These are phyloP conservation scores for Vulpes ferrilata DNA, from an alignment of 2,113 vertebrate genomes.

Conservation along the genomic window DNA sequence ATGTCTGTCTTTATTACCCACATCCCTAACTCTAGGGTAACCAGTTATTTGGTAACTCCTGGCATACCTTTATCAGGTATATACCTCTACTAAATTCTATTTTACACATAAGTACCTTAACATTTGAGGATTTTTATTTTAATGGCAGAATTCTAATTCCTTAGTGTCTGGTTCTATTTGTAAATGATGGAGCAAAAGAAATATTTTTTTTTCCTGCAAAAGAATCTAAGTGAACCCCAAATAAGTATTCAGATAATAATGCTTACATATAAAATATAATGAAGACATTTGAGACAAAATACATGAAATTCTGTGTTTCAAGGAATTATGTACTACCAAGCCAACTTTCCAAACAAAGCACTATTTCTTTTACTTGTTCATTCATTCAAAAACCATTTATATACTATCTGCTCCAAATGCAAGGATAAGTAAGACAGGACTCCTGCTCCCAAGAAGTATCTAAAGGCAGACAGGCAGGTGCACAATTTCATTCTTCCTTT, in stretches of 20 bases:
- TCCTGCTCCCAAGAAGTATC: neutral
- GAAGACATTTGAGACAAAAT: constrained; percentile 57
- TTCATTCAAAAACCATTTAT: constrained; percentile 18
- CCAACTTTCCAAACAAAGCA: constrained; percentile 53
- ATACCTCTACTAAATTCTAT: neutral
- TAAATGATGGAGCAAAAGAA: neutral
- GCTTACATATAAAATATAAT: constrained; percentile 34
- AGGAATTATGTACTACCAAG: constrained; percentile 10
- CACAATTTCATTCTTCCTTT: constrained; percentile 2
- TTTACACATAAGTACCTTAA: constrained; percentile 38
- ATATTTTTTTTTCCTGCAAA: constrained; percentile 15
- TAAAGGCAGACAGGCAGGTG: neutral
- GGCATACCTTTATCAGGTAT: neutral
- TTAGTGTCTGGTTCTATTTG: neutral
- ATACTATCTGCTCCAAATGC: neutral
- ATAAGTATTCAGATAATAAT: constrained; percentile 43
- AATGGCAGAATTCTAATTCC: constrained; percentile 31
- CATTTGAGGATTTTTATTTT: constrained; percentile 43
- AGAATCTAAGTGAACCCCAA: constrained; percentile 20
- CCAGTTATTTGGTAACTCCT: constrained; percentile 7
- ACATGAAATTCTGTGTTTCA: constrained; percentile 3
- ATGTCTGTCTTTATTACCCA: neutral
- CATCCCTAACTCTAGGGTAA: neutral
- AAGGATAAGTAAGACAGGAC: constrained; percentile 8
- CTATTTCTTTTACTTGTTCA: constrained; percentile 43